Percentiles rank a stretch among this genome's conserved stretches.
These are phyloP conservation scores for Phortica variegata DNA, from an alignment of 1,140 invertebrate species.

Conservation along the genomic window DNA sequence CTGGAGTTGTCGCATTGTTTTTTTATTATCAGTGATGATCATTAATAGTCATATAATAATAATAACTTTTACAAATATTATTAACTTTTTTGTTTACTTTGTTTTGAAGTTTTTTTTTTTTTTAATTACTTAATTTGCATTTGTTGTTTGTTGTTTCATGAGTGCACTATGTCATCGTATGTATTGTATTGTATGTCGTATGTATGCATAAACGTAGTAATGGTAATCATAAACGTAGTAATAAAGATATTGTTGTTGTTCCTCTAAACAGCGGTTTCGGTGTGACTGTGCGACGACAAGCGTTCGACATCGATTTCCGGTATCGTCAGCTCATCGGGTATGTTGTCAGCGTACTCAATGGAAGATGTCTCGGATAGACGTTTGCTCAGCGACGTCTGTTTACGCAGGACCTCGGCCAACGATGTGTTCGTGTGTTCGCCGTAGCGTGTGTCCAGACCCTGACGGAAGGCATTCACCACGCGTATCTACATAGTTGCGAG, in stretches of 20 bases:
- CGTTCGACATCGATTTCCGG: conserved; percentile 88
- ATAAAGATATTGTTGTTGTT: background rate
- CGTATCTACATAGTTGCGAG: conserved; percentile 93
- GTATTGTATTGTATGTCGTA: background rate
- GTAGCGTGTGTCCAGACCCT: conserved; percentile 93
- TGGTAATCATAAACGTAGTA: background rate
- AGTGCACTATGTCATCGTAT: background rate
- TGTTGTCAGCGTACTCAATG: conserved; percentile 87
- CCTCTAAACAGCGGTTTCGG: conserved; percentile 86
- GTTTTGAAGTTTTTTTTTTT: background rate
- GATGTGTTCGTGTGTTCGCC: conserved; percentile 87
- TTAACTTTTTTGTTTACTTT: background rate
- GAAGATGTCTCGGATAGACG: conserved; percentile 87
- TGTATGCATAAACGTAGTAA: background rate
- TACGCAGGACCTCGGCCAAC: conserved; percentile 85
- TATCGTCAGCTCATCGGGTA: conserved; percentile 81
- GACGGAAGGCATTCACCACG: conserved; percentile 98
- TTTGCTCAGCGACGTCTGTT: conserved; percentile 87
- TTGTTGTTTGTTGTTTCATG: background rate
- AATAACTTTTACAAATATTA: background rate
- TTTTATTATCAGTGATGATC: no score
- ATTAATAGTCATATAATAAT: no score
- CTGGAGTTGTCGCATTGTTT: no score
- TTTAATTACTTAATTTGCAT: background rate
- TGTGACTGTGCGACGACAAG: conserved; percentile 87